A percentile compares a stretch with the other conserved stretches of the same genome.
These are phyloP conservation scores for Scylla paramamosain DNA, from an alignment of 1,140 invertebrate species.

Conservation along the genomic window DNA sequence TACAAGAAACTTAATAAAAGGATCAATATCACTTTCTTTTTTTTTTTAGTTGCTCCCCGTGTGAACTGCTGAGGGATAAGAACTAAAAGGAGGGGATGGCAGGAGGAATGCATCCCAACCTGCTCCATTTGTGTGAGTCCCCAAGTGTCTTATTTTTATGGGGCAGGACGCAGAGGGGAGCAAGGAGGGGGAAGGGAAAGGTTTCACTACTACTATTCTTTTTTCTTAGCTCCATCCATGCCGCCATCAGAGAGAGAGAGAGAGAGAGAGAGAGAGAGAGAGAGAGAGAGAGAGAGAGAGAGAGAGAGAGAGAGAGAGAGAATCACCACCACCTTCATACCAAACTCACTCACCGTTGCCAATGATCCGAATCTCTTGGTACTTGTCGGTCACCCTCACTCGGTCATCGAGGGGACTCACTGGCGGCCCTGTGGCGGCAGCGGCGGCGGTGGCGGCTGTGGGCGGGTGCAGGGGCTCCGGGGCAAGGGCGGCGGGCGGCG, in stretches of 20 bases:
- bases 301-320: background rate
- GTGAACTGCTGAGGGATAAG: background rate
- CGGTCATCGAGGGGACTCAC: slow-evolving; percentile 38
- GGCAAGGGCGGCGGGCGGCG: slow-evolving; percentile 40
- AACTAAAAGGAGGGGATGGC: background rate
- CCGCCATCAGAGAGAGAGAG: background rate
- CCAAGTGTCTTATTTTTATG: background rate
- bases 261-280: background rate
- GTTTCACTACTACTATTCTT: background rate
- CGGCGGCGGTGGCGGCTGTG: slow-evolving; percentile 42
- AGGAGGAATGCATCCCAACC: background rate
- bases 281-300: background rate
- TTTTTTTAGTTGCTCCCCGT: too few relatives aligned
- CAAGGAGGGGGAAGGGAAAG: background rate
- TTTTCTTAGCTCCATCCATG: too few relatives aligned
- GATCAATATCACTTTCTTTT: too few relatives aligned
- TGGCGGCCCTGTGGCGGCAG: slow-evolving; percentile 27
- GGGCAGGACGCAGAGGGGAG: background rate
- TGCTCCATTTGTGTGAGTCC: background rate
- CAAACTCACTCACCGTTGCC: slow-evolving; percentile 75
- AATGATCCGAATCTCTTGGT: slow-evolving; percentile 77
- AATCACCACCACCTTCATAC: background rate
- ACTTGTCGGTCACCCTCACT: slow-evolving; percentile 58
- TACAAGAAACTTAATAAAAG: too few relatives aligned
- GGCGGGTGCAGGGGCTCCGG: background rate